These are phyloP conservation scores for Sander lucioperca DNA, from an alignment of 2,113 vertebrate species.

Conservation along the genomic window DNA sequence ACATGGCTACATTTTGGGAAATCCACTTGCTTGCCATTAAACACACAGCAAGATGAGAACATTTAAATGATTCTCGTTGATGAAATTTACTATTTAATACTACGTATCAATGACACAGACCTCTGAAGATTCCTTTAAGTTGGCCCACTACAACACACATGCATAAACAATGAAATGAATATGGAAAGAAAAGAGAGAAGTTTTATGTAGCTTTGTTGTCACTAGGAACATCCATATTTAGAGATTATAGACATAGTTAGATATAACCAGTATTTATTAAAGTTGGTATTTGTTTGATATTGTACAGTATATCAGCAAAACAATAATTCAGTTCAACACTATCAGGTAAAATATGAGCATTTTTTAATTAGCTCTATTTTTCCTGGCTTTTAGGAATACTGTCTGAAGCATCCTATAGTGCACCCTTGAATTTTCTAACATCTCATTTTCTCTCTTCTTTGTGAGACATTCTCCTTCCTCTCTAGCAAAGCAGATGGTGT, in stretches of 20 bases:
- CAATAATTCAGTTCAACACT: neutral
- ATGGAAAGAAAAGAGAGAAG: neutral
- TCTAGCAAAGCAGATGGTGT: conserved; percentile 88
- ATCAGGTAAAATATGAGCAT: neutral
- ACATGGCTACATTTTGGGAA: neutral
- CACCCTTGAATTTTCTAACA: neutral
- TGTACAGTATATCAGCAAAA: neutral
- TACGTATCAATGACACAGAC: neutral
- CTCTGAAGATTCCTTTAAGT: neutral
- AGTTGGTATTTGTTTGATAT: neutral
- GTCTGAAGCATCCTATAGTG: neutral
- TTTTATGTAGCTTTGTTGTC: neutral
- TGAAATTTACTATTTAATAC: neutral
- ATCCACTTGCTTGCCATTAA: neutral
- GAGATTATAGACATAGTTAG: neutral
- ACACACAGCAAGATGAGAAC: neutral
- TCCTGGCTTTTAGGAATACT: neutral
- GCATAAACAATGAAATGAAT: neutral
- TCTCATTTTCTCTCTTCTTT: conserved; percentile 5
- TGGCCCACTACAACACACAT: neutral
- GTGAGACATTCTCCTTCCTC: neutral
- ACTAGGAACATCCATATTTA: neutral
- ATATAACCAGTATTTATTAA: neutral
- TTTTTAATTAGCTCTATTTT: neutral
- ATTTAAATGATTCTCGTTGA: neutral